phyloP scores from a whole-genome alignment of 1,140 invertebrate genomes.

The Hyles vespertilio region DNA sequence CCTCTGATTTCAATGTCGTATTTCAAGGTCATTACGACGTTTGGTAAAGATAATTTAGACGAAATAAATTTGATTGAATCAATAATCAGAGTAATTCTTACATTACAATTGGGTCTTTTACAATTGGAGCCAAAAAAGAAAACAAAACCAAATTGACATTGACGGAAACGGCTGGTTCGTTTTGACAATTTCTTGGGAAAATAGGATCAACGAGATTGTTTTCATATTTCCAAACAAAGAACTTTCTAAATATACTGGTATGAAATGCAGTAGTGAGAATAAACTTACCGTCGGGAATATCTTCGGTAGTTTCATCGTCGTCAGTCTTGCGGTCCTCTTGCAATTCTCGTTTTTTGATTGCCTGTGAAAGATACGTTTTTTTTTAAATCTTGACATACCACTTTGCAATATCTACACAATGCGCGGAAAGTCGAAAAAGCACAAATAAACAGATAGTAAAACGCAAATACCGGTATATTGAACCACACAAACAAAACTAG shows the following conservation, averaged over 20 bases:
- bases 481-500: conserved; percentile 16
- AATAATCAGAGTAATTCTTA: no score
- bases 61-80: no score
- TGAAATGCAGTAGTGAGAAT: background rate
- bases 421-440: conserved; percentile 2
- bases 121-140: no score
- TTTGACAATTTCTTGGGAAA: no score
- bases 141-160: no score
- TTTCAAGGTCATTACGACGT: no score
- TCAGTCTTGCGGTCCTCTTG: conserved; percentile 58
- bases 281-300: conserved; percentile 61
- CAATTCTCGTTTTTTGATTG: conserved; percentile 66
- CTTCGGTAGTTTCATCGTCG: conserved; percentile 52
- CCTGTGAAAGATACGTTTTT: conserved; percentile 44
- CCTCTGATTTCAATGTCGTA: no score
- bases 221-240: no score
- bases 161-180: no score
- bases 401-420: background rate
- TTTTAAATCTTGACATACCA: background rate
- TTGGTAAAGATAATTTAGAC: no score
- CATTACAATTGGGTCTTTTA: no score
- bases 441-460: conserved; percentile 4
- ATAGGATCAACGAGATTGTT: no score
- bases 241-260: background rate
- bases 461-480: conserved; percentile 5